Conservation (phyloP, 2,888 invertebrate genomes). For the Pristionchus arcanus region DNA sequence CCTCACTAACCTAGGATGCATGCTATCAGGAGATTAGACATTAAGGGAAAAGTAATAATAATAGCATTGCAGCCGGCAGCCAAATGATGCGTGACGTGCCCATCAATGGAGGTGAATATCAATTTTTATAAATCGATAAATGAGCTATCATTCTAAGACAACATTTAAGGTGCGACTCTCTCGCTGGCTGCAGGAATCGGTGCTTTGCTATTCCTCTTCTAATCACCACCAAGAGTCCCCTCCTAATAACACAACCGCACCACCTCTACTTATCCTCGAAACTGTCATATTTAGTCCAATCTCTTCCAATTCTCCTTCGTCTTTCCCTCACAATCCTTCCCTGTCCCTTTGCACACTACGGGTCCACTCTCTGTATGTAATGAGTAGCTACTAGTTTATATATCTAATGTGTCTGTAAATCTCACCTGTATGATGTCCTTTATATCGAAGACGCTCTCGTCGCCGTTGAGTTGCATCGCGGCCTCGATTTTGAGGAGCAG, state of each 20-base stretch:
- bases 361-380: constrained; percentile 27
- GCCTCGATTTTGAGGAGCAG: constrained; percentile 36
- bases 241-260: constrained; percentile 38
- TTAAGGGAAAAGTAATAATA: neutral
- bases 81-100: constrained; percentile 35
- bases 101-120: neutral
- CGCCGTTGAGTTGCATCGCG: constrained; percentile 27
- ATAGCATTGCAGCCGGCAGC: neutral
- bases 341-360: constrained; percentile 19
- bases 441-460: constrained; percentile 41
- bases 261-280: constrained; percentile 37
- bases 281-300: neutral
- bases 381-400: constrained; percentile 22
- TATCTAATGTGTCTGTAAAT: constrained; percentile 21
- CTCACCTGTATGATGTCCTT: constrained; percentile 37
- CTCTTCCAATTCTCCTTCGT: neutral
- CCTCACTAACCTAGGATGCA: neutral
- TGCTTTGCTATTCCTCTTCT: constrained; percentile 9
- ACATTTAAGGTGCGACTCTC: neutral
- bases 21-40: neutral
- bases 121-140: neutral
- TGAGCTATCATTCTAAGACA: neutral
- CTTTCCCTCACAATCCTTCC: constrained; percentile 19
- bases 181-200: neutral
- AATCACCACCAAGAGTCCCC: neutral